These are phyloP conservation scores for Ptilodon capucinus DNA, from an alignment of 2,888 invertebrate species.

Conservation along the genomic window DNA sequence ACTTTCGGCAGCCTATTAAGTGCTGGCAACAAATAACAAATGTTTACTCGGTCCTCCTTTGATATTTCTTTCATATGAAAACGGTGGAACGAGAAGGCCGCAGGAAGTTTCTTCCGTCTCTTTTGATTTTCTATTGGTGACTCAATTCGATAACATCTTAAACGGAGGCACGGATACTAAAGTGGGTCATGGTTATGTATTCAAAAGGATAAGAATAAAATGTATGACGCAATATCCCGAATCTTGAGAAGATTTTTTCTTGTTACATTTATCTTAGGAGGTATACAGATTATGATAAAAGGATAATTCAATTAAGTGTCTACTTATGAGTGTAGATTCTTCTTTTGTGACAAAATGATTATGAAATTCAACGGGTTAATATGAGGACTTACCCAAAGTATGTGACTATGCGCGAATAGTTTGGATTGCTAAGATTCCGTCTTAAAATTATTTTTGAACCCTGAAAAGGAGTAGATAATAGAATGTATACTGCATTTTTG, in stretches of 20 bases:
- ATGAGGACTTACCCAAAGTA: no score
- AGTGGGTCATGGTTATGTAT: not conserved
- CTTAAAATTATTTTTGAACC: no score
- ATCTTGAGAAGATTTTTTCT: not conserved
- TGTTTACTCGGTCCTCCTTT: slow-evolving; percentile 1
- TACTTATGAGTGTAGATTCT: no score
- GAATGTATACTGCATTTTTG: no score
- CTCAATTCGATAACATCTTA: not conserved
- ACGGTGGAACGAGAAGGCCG: not conserved
- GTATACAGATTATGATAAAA: no score
- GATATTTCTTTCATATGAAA: not conserved
- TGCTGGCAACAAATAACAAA: not conserved
- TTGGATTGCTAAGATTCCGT: no score
- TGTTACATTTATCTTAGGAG: no score
- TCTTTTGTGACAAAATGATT: no score
- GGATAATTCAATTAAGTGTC: no score
- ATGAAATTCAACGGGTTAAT: no score
- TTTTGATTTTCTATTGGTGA: slow-evolving; percentile 15
- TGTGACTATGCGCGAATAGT: no score
- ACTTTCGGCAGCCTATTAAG: slow-evolving; percentile 11
- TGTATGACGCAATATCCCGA: not conserved
- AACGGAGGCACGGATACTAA: not conserved
- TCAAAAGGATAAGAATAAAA: not conserved
- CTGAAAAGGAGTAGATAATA: no score
- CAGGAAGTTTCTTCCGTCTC: not conserved